phyloP scores from a whole-genome alignment of 1,140 invertebrate species.

The Bombus pyrosoma region DNA sequence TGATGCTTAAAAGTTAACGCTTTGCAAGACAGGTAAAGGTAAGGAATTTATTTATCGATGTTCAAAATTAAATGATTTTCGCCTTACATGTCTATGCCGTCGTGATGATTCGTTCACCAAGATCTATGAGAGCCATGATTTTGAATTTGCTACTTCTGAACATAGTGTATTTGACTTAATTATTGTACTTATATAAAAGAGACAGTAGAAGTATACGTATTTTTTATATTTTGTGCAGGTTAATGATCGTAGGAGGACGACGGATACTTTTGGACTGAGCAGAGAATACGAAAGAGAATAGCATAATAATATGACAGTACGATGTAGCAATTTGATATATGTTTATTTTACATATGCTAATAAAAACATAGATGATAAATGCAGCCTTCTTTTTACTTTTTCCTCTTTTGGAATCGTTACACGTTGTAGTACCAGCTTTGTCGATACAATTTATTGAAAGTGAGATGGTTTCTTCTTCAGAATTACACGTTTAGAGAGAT shows the following conservation, averaged over 20 bases:
- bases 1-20: no score
- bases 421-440: not conserved
- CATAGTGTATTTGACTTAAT: not conserved
- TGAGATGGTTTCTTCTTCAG: not conserved
- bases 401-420: not conserved
- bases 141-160: constrained; percentile 67
- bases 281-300: not conserved
- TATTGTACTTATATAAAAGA: not conserved
- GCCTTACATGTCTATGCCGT: not conserved
- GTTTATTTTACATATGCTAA: not conserved
- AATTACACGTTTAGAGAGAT: no score
- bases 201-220: not conserved
- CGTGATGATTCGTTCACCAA: constrained; percentile 64
- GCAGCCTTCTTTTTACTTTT: not conserved
- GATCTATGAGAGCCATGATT: constrained; percentile 69
- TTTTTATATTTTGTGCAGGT: not conserved
- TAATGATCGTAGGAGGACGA: not conserved
- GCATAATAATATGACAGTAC: no score
- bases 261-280: not conserved
- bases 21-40: not conserved
- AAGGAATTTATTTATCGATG: not conserved
- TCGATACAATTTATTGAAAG: not conserved
- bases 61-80: not conserved
- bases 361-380: not conserved
- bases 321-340: not conserved